phyloP scores from a whole-genome alignment of 2,888 invertebrate genomes.

The Stenurella melanura region DNA sequence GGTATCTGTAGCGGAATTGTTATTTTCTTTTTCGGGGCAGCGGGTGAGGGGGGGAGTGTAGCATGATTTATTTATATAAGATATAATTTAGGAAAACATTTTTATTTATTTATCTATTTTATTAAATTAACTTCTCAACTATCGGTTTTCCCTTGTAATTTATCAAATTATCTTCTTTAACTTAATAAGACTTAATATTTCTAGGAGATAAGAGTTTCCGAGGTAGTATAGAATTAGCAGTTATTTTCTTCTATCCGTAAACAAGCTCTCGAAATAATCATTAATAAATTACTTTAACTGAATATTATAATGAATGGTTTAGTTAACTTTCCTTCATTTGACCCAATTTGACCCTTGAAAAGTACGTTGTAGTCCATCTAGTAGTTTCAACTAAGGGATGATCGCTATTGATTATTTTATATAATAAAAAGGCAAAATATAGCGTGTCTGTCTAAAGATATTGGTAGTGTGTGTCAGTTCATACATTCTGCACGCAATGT shows the following conservation, averaged over 20 bases:
- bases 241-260: not conserved
- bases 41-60: too few relatives aligned
- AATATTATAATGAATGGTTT: not conserved
- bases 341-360: not conserved
- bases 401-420: conserved; percentile 30
- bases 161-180: too few relatives aligned
- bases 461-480: conserved; percentile 33
- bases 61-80: too few relatives aligned
- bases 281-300: not conserved
- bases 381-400: not conserved
- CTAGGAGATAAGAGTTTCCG: not conserved
- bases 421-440: conserved; percentile 36
- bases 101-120: too few relatives aligned
- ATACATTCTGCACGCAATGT: conserved; percentile 35
- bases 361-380: not conserved
- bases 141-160: too few relatives aligned
- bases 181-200: not conserved
- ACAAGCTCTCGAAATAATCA: not conserved
- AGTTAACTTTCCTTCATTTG: not conserved
- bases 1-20: too few relatives aligned
- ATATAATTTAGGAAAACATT: too few relatives aligned
- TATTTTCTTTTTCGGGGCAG: too few relatives aligned
- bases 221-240: not conserved
- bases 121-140: too few relatives aligned
- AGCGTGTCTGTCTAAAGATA: conserved; percentile 37